Base-by-base conservation (phyloP, 2,888 invertebrate genomes). In the Amphipoea oculea region DNA sequence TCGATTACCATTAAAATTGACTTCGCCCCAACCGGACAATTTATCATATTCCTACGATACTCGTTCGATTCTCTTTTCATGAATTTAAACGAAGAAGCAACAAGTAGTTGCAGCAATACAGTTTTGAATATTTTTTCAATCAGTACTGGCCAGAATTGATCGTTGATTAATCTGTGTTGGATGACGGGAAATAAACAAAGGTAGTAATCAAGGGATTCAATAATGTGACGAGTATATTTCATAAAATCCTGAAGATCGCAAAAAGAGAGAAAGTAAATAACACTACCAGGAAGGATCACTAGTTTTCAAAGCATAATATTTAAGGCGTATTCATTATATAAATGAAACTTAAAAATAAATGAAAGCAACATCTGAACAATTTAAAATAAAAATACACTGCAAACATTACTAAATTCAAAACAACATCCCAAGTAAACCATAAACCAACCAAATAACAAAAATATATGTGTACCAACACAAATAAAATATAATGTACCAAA, bases 41-140 rank as follows among this genome's bases (percentile, higher is more conserved):
- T 71, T 83, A 77, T 84, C 83, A 84, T 77, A 40, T 83, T 77
- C 45, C 62, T 36, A 73, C 66, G 73, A 45, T 62, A 63, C 69
- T 67, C 76, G 66, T 71, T 73, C 48, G 73, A 82, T 86, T 73
- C 86, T 70, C 76, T 76, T 84, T 84, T 76, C 83, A 86, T 86
- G 83, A 82, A 86, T 86, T 86, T 86, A 76, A 83, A 84, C 54
- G 83, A 83, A 86, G 73, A 48, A 86, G 86, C 83, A 86, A 84
- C 86, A 86, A 76, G 86, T 75, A 65, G 86, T 76, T 73, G 86
- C 76, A 51, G 69, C 48, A 70, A 63, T 86, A 66, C 69, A 51
- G 14, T 63, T 82, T 69, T 70, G 83, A 82, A 70, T 82, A 86
- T 63, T 73, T 73, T 73, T 76, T 82, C 66, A 68, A 75, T 85